Base-by-base conservation (phyloP, 1,140 invertebrate genomes). In the Planococcus citri region DNA sequence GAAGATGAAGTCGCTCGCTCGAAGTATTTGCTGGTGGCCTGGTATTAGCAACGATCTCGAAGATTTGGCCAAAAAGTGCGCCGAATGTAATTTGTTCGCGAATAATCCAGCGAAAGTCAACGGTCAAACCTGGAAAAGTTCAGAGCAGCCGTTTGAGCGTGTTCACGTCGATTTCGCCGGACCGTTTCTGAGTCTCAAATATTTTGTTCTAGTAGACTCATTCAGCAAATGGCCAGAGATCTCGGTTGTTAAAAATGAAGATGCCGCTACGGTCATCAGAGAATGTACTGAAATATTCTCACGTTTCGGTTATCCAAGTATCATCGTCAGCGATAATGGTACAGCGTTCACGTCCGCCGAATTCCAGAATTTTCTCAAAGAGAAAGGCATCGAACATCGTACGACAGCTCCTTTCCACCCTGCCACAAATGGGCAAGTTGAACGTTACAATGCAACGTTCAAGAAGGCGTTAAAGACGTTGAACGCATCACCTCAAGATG, bases 21-120 rank as follows among this genome's bases (percentile, higher is more conserved):
- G 33, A 68, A 73, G 9, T n/a, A n/a, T n/a, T n/a, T n/a, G n/a
- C n/a, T n/a, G n/a, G n/a, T n/a, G n/a, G n/a, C n/a, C n/a, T n/a
- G 77, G 77, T 78, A 77, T 10, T 24, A 75, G 27, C 71, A 51
- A 20, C 73, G 76, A 68, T 69, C 77, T 25, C 79, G 75, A 74
- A 79, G 75, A 75, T 75, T 74, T 20, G 70, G 72, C 9, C 73
- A 80, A 0, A 75, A 80, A 70, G 25, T 61, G 10, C 74, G 76
- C 1, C 76, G 79, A 22, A 29, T 73, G 57, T n/a, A n/a, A n/a
- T n/a, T n/a, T n/a, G n/a, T 14, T 6, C 20, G 60, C 22, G 51
- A 37, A 37, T n/a, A n/a, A n/a, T n/a, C n/a, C 33, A 37, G 33
- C 70, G 58, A 61, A 61, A 20, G 58, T n/a, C n/a, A 21, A 27